Evolutionary conservation across 2,797 vertebrate genomes (phyloP).

Genomic region (Neosalanx taihuensis): DNA sequence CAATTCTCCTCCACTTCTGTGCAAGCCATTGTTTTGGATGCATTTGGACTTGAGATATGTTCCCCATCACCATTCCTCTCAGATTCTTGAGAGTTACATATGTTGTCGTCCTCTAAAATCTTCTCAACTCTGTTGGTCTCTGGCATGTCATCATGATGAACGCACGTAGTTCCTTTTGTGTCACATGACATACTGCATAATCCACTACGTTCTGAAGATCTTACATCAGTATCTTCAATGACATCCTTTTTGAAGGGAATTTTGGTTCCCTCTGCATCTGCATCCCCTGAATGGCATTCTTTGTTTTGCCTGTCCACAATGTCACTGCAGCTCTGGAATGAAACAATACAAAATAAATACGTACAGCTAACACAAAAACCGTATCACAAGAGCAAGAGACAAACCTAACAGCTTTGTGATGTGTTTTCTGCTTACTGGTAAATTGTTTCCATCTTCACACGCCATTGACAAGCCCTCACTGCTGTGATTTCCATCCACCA

Average conservation of each 20-base stretch:
- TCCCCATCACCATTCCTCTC: constrained; percentile 18
- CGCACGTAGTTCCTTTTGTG: constrained; percentile 23
- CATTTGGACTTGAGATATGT: constrained; percentile 24
- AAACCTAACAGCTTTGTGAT: not conserved
- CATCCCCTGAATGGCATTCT: constrained; percentile 22
- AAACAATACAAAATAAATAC: constrained; percentile 14
- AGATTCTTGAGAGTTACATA: no score
- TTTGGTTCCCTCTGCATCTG: constrained; percentile 22
- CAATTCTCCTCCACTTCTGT: constrained; percentile 11
- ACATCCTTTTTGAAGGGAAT: constrained; percentile 22
- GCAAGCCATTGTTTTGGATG: not conserved
- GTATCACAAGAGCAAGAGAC: not conserved
- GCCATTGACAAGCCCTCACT: constrained; percentile 19
- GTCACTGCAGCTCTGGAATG: constrained; percentile 53
- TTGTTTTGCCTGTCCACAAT: constrained; percentile 19
- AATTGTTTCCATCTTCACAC: constrained; percentile 21
- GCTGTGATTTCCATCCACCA: constrained; percentile 31
- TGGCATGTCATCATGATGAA: constrained; percentile 27
- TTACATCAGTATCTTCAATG: constrained; percentile 14
- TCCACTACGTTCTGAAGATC: constrained; percentile 35
- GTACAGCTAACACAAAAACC: not conserved
- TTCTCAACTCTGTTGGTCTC: constrained; percentile 7
- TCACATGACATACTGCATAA: constrained; percentile 35
- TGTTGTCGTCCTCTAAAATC: constrained; percentile 16
- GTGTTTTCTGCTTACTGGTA: constrained; percentile 6